phyloP scores from a whole-genome alignment of 2,888 invertebrate genomes.

The Alloscopus bannaensis region DNA sequence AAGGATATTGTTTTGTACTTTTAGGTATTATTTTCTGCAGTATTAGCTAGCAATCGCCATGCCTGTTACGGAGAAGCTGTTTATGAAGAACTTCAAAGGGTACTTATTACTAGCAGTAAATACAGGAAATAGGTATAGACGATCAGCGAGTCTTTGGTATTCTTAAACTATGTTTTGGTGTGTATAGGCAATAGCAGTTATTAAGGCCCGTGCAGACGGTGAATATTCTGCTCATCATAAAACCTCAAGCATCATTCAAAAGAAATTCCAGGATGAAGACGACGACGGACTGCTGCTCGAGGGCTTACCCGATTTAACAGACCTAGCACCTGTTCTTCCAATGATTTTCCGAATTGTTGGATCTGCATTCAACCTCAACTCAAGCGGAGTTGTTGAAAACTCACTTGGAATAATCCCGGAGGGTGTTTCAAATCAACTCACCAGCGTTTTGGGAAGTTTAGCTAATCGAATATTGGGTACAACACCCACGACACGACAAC shows the following conservation, averaged over 20 bases:
- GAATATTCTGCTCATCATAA: not conserved
- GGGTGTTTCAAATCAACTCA: constrained; percentile 39
- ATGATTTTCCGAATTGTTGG: constrained; percentile 56
- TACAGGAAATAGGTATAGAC: not conserved
- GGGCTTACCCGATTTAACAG: constrained; percentile 1
- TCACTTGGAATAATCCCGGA: constrained; percentile 51
- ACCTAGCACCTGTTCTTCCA: constrained; percentile 27
- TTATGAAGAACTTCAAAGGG: constrained; percentile 33
- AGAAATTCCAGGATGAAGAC: constrained; percentile 37
- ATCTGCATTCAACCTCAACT: constrained; percentile 51
- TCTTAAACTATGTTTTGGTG: too few relatives aligned
- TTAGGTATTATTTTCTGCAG: too few relatives aligned
- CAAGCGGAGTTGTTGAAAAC: constrained; percentile 40
- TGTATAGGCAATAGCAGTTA: constrained; percentile 19
- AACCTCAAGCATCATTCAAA: not conserved
- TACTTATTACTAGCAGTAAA: not conserved
- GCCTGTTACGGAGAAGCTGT: constrained; percentile 35
- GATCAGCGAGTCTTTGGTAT: too few relatives aligned
- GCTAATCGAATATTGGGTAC: constrained; percentile 24
- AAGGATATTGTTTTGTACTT: too few relatives aligned
- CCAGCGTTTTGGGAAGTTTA: constrained; percentile 21
- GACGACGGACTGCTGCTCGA: constrained; percentile 25
- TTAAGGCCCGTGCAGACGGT: not conserved
- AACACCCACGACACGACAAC: constrained; percentile 3
- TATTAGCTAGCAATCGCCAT: too few relatives aligned